A percentile compares a stretch with the other conserved stretches of the same genome.
These are phyloP conservation scores for Lineus longissimus DNA, from an alignment of 1,140 invertebrate species.

Conservation along the genomic window DNA sequence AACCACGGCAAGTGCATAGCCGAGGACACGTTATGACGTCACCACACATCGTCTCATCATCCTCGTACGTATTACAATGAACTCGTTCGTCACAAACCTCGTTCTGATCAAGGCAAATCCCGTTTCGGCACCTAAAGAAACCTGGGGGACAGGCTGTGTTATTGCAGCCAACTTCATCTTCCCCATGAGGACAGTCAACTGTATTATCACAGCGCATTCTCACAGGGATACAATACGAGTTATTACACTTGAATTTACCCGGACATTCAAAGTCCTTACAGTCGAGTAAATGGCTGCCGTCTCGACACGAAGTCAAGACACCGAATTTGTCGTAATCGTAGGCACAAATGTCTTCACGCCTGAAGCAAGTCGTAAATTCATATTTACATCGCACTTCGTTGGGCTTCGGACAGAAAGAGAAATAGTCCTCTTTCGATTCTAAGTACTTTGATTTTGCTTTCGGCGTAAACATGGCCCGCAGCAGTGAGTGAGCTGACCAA, in stretches of 20 bases:
- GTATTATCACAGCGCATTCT: conserved; percentile 10
- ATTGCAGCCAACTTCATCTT: conserved; percentile 10
- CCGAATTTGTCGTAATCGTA: background rate
- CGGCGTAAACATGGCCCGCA: background rate
- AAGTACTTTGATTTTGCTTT: background rate
- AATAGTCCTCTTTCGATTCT: background rate
- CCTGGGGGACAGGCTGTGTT: conserved; percentile 9
- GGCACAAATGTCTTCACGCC: background rate
- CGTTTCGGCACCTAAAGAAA: conserved; percentile 10
- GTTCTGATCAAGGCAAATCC: background rate
- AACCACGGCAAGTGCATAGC: background rate
- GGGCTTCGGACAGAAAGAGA: background rate
- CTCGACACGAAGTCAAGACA: background rate
- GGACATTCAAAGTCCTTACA: conserved; percentile 6
- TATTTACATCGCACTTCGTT: background rate
- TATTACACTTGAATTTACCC: conserved; percentile 8
- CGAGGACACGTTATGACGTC: background rate
- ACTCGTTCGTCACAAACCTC: conserved; percentile 14
- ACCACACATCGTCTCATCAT: conserved; percentile 16
- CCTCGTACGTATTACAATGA: conserved; percentile 5
- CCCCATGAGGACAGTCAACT: conserved; percentile 9
- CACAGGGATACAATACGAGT: conserved; percentile 14
- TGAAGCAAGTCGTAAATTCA: background rate
- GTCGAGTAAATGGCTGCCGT: background rate
- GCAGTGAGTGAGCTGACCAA: background rate